Percentiles rank a stretch among this genome's conserved stretches.
These are phyloP conservation scores for Pseudomyrmex gracilis DNA, from an alignment of 1,140 invertebrate species.

Conservation along the genomic window DNA sequence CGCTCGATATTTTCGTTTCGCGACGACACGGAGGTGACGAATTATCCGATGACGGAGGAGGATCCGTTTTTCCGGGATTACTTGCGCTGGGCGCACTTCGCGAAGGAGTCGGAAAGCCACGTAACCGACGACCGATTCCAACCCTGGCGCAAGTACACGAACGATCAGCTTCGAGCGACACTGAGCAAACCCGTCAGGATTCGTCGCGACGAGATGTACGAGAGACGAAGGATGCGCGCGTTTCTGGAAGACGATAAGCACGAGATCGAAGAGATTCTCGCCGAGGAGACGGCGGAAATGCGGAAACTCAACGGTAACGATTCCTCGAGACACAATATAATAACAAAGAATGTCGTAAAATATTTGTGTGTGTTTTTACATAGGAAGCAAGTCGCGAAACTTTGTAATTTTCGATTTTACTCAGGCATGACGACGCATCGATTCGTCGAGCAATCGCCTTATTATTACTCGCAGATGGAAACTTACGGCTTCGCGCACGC, in stretches of 20 bases:
- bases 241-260: constrained; percentile 64
- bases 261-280: constrained; percentile 4
- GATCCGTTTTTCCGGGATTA: constrained; percentile 39
- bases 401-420: not conserved
- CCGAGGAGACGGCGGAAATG: constrained; percentile 54
- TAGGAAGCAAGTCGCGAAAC: not conserved
- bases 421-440: constrained; percentile 81
- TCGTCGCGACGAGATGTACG: constrained; percentile 38
- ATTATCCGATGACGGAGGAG: constrained; percentile 77
- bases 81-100: constrained; percentile 65
- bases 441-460: constrained; percentile 79
- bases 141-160: constrained; percentile 68
- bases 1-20: constrained; percentile 83
- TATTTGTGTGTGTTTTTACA: too few relatives aligned
- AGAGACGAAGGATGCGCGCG: constrained; percentile 56
- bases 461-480: constrained; percentile 81
- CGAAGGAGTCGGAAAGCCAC: constrained; percentile 49
- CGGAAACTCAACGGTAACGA: constrained; percentile 65
- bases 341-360: too few relatives aligned
- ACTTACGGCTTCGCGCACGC: constrained; percentile 83
- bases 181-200: constrained; percentile 61
- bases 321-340: not conserved
- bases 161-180: constrained; percentile 36
- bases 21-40: constrained; percentile 80
- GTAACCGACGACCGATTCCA: constrained; percentile 55